phyloP scores from a whole-genome alignment of 2,888 invertebrate genomes.

The Linnaemya vulpina region DNA sequence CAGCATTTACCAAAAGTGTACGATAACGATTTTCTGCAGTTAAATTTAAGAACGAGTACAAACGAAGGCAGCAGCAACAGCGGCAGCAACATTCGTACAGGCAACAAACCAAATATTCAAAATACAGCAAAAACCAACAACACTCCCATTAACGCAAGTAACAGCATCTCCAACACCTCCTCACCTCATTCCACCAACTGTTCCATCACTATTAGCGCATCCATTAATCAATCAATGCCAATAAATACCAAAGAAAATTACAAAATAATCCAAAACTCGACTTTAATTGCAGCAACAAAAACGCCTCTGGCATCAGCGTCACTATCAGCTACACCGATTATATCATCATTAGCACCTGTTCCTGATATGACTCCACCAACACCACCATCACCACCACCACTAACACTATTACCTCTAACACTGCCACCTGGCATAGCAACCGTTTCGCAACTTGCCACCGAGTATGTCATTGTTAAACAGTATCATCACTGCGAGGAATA shows the following conservation, averaged over 20 bases:
- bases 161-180: constrained; percentile 81
- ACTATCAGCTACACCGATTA: constrained; percentile 45
- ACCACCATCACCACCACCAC: constrained; percentile 32
- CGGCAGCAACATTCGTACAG: not conserved
- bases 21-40: constrained; percentile 33
- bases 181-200: not conserved
- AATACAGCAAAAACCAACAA: constrained; percentile 51
- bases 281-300: constrained; percentile 15
- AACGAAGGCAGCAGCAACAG: constrained; percentile 33
- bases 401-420: constrained; percentile 50
- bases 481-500: constrained; percentile 78
- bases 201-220: constrained; percentile 11
- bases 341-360: constrained; percentile 52
- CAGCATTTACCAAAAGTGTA: constrained; percentile 77
- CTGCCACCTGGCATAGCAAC: constrained; percentile 62
- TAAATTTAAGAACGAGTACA: constrained; percentile 33
- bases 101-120: constrained; percentile 58
- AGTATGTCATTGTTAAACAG: constrained; percentile 78
- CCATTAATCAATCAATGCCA: constrained; percentile 88
- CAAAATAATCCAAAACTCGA: constrained; percentile 61
- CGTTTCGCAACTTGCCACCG: constrained; percentile 67
- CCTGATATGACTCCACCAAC: constrained; percentile 12
- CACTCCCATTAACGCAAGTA: not conserved
- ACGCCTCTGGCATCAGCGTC: constrained; percentile 9
- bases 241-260: constrained; percentile 84